phyloP scores from a whole-genome alignment of 2,113 vertebrate species.

The Brachirus orientalis region DNA sequence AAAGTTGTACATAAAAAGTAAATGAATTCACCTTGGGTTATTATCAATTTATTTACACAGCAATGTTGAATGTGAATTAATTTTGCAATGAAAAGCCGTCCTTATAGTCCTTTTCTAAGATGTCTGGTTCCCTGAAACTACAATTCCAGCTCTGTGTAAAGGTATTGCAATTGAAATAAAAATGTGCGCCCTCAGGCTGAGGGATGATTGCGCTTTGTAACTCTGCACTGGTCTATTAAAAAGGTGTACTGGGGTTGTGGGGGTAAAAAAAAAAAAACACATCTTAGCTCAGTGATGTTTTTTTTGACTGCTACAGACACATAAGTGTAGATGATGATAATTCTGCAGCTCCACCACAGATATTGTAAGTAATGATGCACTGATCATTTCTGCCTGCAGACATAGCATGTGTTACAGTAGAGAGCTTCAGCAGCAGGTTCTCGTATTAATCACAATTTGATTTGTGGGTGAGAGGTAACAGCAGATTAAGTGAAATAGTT shows the following conservation, averaged over 20 bases:
- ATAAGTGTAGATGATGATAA: conserved; percentile 47
- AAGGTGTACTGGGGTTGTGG: conserved; percentile 18
- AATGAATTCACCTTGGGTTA: conserved; percentile 28
- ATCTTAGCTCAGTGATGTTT: conserved; percentile 34
- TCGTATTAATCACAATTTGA: conserved; percentile 70
- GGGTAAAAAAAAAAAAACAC: conserved; percentile 8
- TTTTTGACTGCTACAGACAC: conserved; percentile 44
- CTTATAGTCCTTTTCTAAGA: conserved; percentile 14
- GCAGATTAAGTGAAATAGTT: conserved; percentile 46
- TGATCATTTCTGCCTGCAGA: conserved; percentile 49
- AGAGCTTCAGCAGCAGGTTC: conserved; percentile 30
- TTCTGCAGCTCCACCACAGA: conserved; percentile 38
- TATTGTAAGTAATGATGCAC: conserved; percentile 57
- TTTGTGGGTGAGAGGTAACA: conserved; percentile 40
- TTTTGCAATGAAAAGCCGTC: conserved; percentile 40
- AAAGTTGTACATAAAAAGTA: conserved; percentile 16
- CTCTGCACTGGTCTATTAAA: conserved; percentile 43
- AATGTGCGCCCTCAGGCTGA: conserved; percentile 48
- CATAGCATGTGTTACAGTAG: conserved; percentile 22
- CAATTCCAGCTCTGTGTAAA: conserved; percentile 34
- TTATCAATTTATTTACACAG: conserved; percentile 54
- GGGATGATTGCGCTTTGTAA: conserved; percentile 48
- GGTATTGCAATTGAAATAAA: conserved; percentile 51
- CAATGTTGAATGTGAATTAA: conserved; percentile 32
- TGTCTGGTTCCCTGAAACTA: conserved; percentile 35